Percentiles rank a stretch among this genome's conserved stretches.
These are phyloP conservation scores for Stegodyphus dumicola DNA, from an alignment of 1,140 invertebrate genomes.

Conservation along the genomic window DNA sequence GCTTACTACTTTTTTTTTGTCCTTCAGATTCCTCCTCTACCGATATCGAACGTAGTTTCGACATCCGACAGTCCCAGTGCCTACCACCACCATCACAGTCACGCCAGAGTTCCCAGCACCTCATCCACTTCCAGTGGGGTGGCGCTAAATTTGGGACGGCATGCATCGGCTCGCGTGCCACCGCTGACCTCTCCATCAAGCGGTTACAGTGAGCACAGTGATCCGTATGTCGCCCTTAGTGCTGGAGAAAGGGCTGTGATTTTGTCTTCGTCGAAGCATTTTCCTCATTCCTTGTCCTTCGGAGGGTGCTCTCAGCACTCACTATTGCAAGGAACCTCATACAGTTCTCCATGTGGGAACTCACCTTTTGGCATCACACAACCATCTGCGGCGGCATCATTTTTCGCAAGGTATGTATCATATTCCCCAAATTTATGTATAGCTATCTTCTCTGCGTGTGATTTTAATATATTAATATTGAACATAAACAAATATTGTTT, in stretches of 20 bases:
- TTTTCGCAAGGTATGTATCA: conserved; percentile 62
- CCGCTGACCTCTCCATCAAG: conserved; percentile 43
- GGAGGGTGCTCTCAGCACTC: conserved; percentile 57
- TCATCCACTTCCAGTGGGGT: not conserved
- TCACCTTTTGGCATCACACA: conserved; percentile 32
- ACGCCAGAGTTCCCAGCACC: not conserved
- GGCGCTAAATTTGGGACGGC: not conserved
- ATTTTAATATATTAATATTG: too few species aligned
- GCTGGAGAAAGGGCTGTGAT: conserved; percentile 16
- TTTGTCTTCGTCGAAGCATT: conserved; percentile 33
- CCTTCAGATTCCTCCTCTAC: conserved; percentile 37
- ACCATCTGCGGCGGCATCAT: conserved; percentile 63
- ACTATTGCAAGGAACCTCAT: conserved; percentile 50
- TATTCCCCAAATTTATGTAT: too few species aligned
- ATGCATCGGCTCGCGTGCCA: conserved; percentile 13
- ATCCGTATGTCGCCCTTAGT: conserved; percentile 28
- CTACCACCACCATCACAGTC: conserved; percentile 8
- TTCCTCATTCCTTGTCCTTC: conserved; percentile 52
- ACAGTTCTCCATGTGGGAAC: conserved; percentile 55
- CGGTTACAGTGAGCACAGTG: conserved; percentile 54
- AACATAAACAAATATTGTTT: too few species aligned
- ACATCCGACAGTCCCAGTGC: conserved; percentile 28
- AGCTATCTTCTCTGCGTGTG: too few species aligned
- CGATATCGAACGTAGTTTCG: conserved; percentile 17
- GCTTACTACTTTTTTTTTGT: too few species aligned